These are phyloP conservation scores for Pheucticus melanocephalus DNA, from an alignment of 2,113 vertebrate genomes.

Conservation along the genomic window DNA sequence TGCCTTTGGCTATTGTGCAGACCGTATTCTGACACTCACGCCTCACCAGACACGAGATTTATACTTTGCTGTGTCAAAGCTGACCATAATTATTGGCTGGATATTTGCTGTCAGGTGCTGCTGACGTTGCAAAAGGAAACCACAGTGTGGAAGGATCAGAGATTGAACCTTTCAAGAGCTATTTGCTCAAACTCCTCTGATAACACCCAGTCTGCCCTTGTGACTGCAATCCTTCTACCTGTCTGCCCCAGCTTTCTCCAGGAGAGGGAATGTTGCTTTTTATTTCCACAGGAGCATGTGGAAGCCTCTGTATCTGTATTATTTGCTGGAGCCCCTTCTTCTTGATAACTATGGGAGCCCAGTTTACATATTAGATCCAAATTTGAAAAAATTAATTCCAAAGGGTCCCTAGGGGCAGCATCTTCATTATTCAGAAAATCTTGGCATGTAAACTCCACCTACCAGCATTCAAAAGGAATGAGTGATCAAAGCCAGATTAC, in stretches of 20 bases:
- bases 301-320: not conserved
- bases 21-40: constrained; percentile 27
- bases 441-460: constrained; percentile 60
- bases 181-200: not conserved
- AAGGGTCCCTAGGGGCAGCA: constrained; percentile 38
- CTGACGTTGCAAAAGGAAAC: constrained; percentile 7
- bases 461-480: constrained; percentile 61
- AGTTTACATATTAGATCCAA: not conserved
- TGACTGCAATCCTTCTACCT: not conserved
- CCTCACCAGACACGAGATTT: constrained; percentile 67
- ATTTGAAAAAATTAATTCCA: constrained; percentile 43
- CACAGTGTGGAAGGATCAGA: not conserved
- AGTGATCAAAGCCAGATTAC: constrained; percentile 60
- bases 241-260: not conserved
- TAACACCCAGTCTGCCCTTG: not conserved
- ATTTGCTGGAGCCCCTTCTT: not conserved
- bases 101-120: not conserved
- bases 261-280: not conserved
- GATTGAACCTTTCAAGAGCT: not conserved
- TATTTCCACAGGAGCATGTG: not conserved
- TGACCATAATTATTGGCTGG: constrained; percentile 59
- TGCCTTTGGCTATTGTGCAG: constrained; percentile 60
- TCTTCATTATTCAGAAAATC: constrained; percentile 56
- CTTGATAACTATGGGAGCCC: not conserved
- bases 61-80: constrained; percentile 47